These are phyloP conservation scores for Mellilla xanthometata DNA, from an alignment of 2,888 invertebrate genomes.

Conservation along the genomic window DNA sequence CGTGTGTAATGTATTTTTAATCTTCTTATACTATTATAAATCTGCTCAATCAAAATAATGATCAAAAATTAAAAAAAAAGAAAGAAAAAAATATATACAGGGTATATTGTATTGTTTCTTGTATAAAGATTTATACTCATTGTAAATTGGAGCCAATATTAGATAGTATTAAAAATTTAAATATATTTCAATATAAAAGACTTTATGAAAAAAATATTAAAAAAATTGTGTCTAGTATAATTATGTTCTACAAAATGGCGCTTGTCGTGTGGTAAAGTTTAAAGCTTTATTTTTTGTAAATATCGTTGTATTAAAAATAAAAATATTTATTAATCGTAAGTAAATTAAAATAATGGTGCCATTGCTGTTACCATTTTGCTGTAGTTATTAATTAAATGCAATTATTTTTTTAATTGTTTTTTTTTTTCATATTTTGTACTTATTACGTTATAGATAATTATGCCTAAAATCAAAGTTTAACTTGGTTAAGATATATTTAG, in stretches of 20 bases:
- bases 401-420: conserved; percentile 50
- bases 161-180: neutral
- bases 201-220: neutral
- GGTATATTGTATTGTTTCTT: conserved; percentile 17
- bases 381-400: conserved; percentile 34
- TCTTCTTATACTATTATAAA: neutral
- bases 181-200: neutral
- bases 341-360: conserved; percentile 60
- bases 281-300: conserved; percentile 25
- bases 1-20: too few species aligned
- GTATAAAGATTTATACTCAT: conserved; percentile 1
- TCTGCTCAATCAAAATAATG: conserved; percentile 30
- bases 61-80: conserved; percentile 21
- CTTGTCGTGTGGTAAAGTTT: too few species aligned
- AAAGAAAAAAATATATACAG: conserved; percentile 10
- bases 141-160: conserved; percentile 12
- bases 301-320: too few species aligned
- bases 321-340: conserved; percentile 28
- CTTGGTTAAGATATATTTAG: conserved; percentile 20
- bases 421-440: conserved; percentile 31
- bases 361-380: conserved; percentile 71
- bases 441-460: conserved; percentile 36
- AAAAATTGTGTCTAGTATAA: neutral
- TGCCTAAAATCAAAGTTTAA: too few species aligned
- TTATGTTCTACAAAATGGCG: too few species aligned